Percentiles rank a stretch among this genome's conserved stretches.
Evolutionary conservation across 2,888 invertebrate species (phyloP).

Genomic region (Polymixis flavicincta): DNA sequence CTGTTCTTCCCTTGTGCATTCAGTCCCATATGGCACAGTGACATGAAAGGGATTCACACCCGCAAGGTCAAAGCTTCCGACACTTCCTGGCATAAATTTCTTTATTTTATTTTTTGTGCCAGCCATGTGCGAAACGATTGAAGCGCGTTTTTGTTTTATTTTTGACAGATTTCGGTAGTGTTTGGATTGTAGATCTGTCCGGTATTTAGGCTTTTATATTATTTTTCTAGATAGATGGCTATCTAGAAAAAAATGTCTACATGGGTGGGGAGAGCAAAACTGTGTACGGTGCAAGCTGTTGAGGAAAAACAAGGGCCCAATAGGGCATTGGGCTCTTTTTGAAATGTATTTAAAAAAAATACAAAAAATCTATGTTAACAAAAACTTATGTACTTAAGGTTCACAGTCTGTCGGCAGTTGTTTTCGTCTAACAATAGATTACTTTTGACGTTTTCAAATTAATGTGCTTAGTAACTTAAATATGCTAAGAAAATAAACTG

Average conservation of each 20-base stretch:
- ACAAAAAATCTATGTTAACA: no score
- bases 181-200: neutral
- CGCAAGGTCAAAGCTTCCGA: slow-evolving; percentile 70
- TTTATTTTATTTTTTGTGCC: slow-evolving; percentile 48
- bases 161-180: neutral
- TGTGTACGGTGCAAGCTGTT: neutral
- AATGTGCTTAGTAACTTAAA: no score
- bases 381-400: no score
- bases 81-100: slow-evolving; percentile 64
- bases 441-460: no score
- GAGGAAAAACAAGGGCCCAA: no score
- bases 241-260: no score
- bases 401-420: no score
- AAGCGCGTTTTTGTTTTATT: slow-evolving; percentile 15
- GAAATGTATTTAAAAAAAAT: no score
- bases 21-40: slow-evolving; percentile 54
- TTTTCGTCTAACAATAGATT: no score
- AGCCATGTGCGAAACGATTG: slow-evolving; percentile 46
- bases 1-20: neutral
- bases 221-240: neutral
- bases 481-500: no score
- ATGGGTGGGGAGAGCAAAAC: no score
- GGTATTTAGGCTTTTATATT: neutral
- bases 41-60: slow-evolving; percentile 66
- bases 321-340: no score